Base-by-base conservation (phyloP, 2,888 invertebrate species). In the Loripinus fragilis region DNA sequence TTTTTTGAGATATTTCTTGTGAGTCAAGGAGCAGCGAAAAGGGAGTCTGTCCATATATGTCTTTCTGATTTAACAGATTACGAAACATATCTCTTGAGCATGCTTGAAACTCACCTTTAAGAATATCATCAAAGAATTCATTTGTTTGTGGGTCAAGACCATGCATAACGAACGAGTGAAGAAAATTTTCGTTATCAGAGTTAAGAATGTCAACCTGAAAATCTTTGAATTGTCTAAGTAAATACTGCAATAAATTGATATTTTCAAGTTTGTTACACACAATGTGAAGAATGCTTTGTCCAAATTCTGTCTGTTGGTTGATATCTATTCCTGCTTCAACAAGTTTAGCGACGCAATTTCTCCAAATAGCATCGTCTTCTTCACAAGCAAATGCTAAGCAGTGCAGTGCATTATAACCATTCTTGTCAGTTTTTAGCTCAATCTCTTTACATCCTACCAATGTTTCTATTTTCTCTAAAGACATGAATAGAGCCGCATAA, bases 401-500 rank as follows among this genome's bases (percentile, higher is more conserved):
- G 42, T 42, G 42, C 17, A 42, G 42, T 17, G 42, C 42, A 12
- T 8, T 42, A 17, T 42, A 42, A 42, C 42, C 42, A 42, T 42
- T 42, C 12, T 17, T 12, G 42, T 42, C 42, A 17, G 42, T 42
- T 12, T 8, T 42, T 42, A 17, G 42, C 12, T 8, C 17, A 12
- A 42, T 42, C 8, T 8, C 17, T 17, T 17, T 42, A 17, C 17
- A 17, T 8, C 17, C 12, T 42, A 42, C 8, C 8, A 42, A 17
- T 12, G 17, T 8, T 17, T 42, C 17, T 8, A 10, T 42, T 12
- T 8, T 17, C 42, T 72, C 69, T 15, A 30, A 42, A 38, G 33
- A 69, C 23, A 69, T 65, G 55, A 64, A 20, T 41, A 64, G 69
- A 17, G 73, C 67, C 17, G 77, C 77, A 10, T 68, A 38, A 52